These are phyloP conservation scores for Poeciliopsis prolifica DNA, from an alignment of 2,113 vertebrate genomes.

Conservation along the genomic window DNA sequence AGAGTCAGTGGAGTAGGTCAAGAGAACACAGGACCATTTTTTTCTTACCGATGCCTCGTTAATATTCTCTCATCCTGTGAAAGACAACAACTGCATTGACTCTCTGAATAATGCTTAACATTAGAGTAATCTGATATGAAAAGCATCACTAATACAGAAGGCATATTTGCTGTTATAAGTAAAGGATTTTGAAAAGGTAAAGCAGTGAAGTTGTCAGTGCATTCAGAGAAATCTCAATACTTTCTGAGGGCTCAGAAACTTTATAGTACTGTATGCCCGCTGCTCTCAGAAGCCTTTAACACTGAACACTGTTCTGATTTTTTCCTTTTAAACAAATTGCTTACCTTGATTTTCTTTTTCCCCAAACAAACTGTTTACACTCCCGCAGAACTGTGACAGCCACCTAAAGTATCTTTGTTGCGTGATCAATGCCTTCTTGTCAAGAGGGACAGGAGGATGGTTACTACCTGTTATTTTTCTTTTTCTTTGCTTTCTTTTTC, in stretches of 20 bases:
- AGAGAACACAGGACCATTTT: constrained; percentile 30
- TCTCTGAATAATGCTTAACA: constrained; percentile 43
- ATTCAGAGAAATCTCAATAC: constrained; percentile 67
- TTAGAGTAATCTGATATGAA: constrained; percentile 38
- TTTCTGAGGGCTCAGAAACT: constrained; percentile 80
- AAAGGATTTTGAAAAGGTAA: constrained; percentile 61
- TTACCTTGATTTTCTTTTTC: constrained; percentile 53
- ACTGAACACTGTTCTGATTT: constrained; percentile 58
- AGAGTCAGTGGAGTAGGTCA: constrained; percentile 36
- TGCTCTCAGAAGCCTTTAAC: constrained; percentile 75
- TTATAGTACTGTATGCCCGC: constrained; percentile 70
- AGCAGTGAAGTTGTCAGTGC: constrained; percentile 56
- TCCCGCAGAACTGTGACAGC: constrained; percentile 74
- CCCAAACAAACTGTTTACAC: constrained; percentile 76
- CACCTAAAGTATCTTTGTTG: constrained; percentile 52
- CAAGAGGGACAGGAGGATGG: constrained; percentile 43
- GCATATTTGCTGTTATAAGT: constrained; percentile 57
- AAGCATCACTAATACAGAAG: constrained; percentile 37
- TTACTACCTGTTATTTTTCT: constrained; percentile 22
- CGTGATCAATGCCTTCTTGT: constrained; percentile 55
- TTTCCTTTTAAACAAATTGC: constrained; percentile 48
- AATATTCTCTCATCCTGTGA: constrained; percentile 59
- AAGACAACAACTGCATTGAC: constrained; percentile 53
- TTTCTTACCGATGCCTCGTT: constrained; percentile 23
- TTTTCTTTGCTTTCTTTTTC: background rate